A percentile compares a stretch with the other conserved stretches of the same genome.
phyloP scores from a whole-genome alignment of 2,888 invertebrate genomes.

The Gerosis bhagava region DNA sequence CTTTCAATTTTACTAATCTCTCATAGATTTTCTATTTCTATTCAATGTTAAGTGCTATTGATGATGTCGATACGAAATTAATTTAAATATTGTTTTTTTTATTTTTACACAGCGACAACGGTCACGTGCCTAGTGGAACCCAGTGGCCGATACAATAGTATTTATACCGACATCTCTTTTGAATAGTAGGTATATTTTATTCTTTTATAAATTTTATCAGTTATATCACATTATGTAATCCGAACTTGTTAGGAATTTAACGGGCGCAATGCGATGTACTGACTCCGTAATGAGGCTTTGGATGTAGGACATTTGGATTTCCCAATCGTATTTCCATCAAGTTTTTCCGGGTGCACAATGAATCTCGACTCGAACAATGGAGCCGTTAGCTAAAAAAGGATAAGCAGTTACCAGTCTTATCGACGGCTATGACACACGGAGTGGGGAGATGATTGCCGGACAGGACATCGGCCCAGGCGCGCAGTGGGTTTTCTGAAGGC shows the following conservation, averaged over 20 bases:
- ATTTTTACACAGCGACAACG: neutral
- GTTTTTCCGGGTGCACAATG: constrained; percentile 48
- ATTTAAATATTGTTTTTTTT: neutral
- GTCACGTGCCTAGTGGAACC: constrained; percentile 9
- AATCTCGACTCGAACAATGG: constrained; percentile 52
- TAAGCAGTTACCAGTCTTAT: no score
- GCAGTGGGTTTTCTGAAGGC: constrained; percentile 82
- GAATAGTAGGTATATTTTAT: neutral
- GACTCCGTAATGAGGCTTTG: constrained; percentile 30
- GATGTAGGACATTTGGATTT: constrained; percentile 53
- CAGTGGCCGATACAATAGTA: neutral
- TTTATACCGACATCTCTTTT: constrained; percentile 5
- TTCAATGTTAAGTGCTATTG: neutral
- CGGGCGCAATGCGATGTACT: constrained; percentile 24
- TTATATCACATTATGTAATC: constrained; percentile 14
- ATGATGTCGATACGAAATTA: neutral
- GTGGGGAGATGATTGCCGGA: constrained; percentile 63
- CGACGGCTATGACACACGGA: constrained; percentile 39
- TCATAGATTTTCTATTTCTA: neutral
- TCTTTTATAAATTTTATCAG: constrained; percentile 1
- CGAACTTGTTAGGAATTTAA: constrained; percentile 32
- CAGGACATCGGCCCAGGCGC: constrained; percentile 67
- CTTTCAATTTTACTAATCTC: no score
- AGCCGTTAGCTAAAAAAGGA: constrained; percentile 64
- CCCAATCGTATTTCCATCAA: constrained; percentile 53